Evolutionary conservation across 2,113 vertebrate species (phyloP).

Genomic region (Diglossa brunneiventris): DNA sequence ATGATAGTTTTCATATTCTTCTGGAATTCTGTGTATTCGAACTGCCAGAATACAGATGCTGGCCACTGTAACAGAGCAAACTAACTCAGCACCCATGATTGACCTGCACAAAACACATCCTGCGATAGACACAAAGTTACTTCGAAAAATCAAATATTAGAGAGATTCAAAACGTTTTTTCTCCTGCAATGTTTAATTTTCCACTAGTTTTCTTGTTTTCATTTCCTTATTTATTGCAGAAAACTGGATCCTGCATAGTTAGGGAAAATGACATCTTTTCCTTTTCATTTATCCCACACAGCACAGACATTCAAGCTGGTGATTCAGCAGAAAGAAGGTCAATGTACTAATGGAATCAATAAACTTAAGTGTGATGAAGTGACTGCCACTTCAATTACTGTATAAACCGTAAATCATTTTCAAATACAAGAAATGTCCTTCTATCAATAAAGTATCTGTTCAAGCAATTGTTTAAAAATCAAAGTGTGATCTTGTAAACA

Average conservation of each 20-base stretch:
- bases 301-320: not conserved
- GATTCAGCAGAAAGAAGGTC: slow-evolving; percentile 39
- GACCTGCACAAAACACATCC: not conserved
- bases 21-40: not conserved
- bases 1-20: not conserved
- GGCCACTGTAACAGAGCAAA: not conserved
- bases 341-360: slow-evolving; percentile 48
- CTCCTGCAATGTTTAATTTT: not conserved
- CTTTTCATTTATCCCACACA: not conserved
- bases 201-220: not conserved
- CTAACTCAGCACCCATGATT: not conserved
- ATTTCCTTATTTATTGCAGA: not conserved
- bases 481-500: slow-evolving; percentile 32
- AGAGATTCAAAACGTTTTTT: not conserved
- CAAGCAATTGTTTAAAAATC: slow-evolving; percentile 50
- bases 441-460: not conserved
- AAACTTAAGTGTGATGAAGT: slow-evolving; percentile 50
- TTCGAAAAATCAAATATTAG: not conserved
- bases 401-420: not conserved
- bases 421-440: not conserved
- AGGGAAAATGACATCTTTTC: not conserved
- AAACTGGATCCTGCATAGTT: not conserved
- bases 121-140: not conserved
- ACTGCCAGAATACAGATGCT: not conserved
- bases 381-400: slow-evolving; percentile 33